These are phyloP conservation scores for Isotomurus palustris DNA, from an alignment of 2,888 invertebrate genomes.

Conservation along the genomic window DNA sequence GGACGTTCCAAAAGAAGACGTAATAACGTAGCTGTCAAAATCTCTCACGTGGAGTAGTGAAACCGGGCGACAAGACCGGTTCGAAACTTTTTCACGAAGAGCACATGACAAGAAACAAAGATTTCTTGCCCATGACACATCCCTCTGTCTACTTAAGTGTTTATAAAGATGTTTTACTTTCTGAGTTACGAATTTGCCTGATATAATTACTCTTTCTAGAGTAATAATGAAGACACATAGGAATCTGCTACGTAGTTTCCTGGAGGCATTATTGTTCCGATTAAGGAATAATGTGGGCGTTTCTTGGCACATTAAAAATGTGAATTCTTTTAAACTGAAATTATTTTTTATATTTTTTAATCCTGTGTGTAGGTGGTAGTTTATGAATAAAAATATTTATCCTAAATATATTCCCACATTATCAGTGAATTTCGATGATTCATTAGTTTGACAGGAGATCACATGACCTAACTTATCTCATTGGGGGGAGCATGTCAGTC, in stretches of 20 bases:
- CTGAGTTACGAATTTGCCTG: slow-evolving; percentile 30
- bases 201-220: slow-evolving; percentile 36
- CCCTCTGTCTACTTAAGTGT: slow-evolving; percentile 42
- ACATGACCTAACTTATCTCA: too few species aligned
- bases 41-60: slow-evolving; percentile 34
- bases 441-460: too few species aligned
- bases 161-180: slow-evolving; percentile 42
- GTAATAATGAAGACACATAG: too few species aligned
- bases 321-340: too few species aligned
- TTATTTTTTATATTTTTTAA: too few species aligned
- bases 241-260: too few species aligned
- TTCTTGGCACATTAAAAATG: too few species aligned
- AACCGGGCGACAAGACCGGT: slow-evolving; percentile 41
- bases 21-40: slow-evolving; percentile 42
- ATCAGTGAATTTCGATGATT: too few species aligned
- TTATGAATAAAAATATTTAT: too few species aligned
- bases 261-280: neutral
- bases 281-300: neutral
- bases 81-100: slow-evolving; percentile 28
- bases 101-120: slow-evolving; percentile 37
- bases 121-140: slow-evolving; percentile 36
- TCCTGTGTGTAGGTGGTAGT: too few species aligned
- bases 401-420: too few species aligned
- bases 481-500: too few species aligned
- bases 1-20: slow-evolving; percentile 17